phyloP scores from a whole-genome alignment of 2,888 invertebrate genomes.

The Lacanobia wlatinum region DNA sequence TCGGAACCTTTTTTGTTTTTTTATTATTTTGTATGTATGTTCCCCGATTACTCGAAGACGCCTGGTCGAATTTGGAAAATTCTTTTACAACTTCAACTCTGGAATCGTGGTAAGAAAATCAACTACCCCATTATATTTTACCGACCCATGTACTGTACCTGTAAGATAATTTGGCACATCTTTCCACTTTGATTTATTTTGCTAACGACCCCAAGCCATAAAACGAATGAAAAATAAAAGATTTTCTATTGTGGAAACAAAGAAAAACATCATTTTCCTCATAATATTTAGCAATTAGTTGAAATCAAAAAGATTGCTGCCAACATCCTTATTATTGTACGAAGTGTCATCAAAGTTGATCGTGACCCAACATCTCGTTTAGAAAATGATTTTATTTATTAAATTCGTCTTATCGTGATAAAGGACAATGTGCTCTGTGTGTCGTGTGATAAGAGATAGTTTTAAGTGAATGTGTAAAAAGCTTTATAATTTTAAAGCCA shows the following conservation, averaged over 20 bases:
- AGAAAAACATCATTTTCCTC: slow-evolving; percentile 38
- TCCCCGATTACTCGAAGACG: too few relatives aligned
- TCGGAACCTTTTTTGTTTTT: too few relatives aligned
- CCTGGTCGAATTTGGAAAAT: too few relatives aligned
- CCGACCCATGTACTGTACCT: too few relatives aligned
- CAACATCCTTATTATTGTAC: slow-evolving; percentile 36
- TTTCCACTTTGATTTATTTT: not conserved
- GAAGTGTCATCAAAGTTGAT: slow-evolving; percentile 42
- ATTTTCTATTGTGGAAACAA: not conserved
- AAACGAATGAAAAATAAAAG: not conserved
- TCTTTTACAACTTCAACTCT: too few relatives aligned
- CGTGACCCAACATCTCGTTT: slow-evolving; percentile 28
- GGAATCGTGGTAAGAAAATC: too few relatives aligned
- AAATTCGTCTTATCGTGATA: slow-evolving; percentile 7
- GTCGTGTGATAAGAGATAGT: not conserved
- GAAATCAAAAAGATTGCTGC: slow-evolving; percentile 15
- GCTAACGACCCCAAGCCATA: not conserved
- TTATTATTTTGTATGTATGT: too few relatives aligned
- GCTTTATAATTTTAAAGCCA: not conserved
- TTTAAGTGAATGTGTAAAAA: slow-evolving; percentile 9
- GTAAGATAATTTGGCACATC: rapidly evolving
- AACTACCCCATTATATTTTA: too few relatives aligned
- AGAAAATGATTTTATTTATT: slow-evolving; percentile 28
- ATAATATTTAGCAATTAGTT: slow-evolving; percentile 16
- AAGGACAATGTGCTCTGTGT: slow-evolving; percentile 19